Conservation (phyloP, 2,113 vertebrate species). For the Propithecus coquereli region DNA sequence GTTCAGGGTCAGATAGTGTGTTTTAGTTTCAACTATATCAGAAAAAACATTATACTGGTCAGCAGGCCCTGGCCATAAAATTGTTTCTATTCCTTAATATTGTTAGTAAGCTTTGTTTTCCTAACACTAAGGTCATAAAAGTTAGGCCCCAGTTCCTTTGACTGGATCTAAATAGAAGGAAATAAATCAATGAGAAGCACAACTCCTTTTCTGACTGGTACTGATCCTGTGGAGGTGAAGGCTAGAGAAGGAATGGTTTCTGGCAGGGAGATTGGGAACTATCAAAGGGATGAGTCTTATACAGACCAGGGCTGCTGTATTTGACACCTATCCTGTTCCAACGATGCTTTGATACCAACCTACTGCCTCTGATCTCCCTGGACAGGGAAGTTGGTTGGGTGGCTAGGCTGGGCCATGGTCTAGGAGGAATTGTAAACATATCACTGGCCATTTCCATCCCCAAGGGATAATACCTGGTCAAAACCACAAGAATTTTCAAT, state of each 20-base stretch:
- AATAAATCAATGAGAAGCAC: background rate
- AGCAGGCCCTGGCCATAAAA: background rate
- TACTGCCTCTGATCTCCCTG: background rate
- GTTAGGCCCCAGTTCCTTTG: background rate
- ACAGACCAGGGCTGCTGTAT: background rate
- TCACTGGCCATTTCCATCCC: background rate
- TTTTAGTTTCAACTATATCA: conserved; percentile 6
- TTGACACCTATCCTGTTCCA: background rate
- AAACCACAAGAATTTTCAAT: background rate
- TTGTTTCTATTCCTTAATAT: background rate
- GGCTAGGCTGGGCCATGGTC: background rate
- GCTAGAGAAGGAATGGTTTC: background rate
- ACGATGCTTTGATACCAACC: background rate
- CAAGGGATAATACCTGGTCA: background rate
- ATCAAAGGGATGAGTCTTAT: background rate
- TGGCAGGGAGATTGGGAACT: background rate
- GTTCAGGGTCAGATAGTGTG: background rate
- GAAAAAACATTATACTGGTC: conserved; percentile 14
- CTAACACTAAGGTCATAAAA: background rate
- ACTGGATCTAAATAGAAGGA: background rate
- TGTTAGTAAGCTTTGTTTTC: background rate
- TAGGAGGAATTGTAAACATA: background rate
- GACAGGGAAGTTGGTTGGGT: background rate
- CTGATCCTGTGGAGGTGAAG: background rate
- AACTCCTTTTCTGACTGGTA: background rate